Percentiles rank a stretch among this genome's conserved stretches.
Conservation (phyloP, 2,797 vertebrate species). For the Anas bernieri region DNA sequence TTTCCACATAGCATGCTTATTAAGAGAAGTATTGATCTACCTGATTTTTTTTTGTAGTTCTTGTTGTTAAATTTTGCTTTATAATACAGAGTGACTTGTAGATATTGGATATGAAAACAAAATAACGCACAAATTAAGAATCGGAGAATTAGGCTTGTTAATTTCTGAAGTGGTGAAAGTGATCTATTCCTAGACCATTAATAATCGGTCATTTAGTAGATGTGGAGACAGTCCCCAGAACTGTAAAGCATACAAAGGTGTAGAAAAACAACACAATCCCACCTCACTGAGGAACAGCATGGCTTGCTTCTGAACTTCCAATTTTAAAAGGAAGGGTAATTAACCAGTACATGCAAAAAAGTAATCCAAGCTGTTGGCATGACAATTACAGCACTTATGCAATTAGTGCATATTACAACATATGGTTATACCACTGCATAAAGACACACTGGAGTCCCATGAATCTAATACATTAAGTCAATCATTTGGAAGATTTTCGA, state of each 20-base stretch:
- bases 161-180: background rate
- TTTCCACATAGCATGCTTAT: background rate
- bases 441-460: background rate
- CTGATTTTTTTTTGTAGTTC: background rate
- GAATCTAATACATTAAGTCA: constrained; percentile 4
- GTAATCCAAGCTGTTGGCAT: background rate
- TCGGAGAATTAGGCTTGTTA: background rate
- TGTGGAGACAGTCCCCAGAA: background rate
- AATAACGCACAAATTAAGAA: background rate
- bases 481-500: background rate
- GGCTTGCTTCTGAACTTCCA: background rate
- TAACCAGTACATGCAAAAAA: background rate
- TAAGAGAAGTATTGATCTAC: background rate
- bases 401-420: background rate
- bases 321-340: constrained; percentile 25
- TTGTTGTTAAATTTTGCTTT: background rate
- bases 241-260: background rate
- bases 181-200: background rate
- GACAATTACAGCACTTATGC: background rate
- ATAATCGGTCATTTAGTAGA: background rate
- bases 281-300: background rate
- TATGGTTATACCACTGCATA: background rate
- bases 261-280: background rate
- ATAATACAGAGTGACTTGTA: background rate
- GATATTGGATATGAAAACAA: background rate